Evolutionary conservation across 2,113 vertebrate species (phyloP).

Genomic region (Zosterops borbonicus): DNA sequence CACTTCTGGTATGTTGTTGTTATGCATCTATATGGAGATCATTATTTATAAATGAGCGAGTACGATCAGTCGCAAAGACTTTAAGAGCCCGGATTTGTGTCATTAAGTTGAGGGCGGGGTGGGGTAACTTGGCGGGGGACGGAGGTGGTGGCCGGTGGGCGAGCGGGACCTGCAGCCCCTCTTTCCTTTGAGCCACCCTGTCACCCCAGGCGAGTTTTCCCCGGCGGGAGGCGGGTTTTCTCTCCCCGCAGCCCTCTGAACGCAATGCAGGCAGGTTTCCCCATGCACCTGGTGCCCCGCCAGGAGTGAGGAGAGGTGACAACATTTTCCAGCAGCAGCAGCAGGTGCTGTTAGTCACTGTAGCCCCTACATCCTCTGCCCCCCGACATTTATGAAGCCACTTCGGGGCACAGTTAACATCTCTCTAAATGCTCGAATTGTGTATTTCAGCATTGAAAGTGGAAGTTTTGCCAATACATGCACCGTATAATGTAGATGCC

Average conservation of each 20-base stretch:
- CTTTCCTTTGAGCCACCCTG: not conserved
- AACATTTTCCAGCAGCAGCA: not conserved
- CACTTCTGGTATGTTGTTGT: conserved; percentile 59
- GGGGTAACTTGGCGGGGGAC: not conserved
- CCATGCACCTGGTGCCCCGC: not conserved
- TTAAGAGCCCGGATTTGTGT: conserved; percentile 61
- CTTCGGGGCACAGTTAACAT: not conserved
- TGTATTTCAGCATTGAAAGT: not conserved
- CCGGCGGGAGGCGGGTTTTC: rapidly evolving
- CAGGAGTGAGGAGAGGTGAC: not conserved
- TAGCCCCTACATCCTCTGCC: not conserved
- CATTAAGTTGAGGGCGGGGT: conserved; percentile 13
- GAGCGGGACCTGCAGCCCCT: not conserved
- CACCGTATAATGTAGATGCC: not conserved
- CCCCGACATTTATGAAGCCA: not conserved
- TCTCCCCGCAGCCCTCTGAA: not conserved
- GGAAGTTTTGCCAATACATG: not conserved
- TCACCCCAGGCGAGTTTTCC: not conserved
- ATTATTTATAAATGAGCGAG: conserved; percentile 61
- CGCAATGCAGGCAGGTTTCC: not conserved
- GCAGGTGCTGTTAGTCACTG: not conserved
- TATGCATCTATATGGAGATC: conserved; percentile 57
- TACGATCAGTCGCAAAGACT: conserved; percentile 48
- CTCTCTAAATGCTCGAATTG: not conserved
- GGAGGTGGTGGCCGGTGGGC: not conserved